These are phyloP conservation scores for Patella ulyssiponensis DNA, from an alignment of 2,888 invertebrate genomes.

Conservation along the genomic window DNA sequence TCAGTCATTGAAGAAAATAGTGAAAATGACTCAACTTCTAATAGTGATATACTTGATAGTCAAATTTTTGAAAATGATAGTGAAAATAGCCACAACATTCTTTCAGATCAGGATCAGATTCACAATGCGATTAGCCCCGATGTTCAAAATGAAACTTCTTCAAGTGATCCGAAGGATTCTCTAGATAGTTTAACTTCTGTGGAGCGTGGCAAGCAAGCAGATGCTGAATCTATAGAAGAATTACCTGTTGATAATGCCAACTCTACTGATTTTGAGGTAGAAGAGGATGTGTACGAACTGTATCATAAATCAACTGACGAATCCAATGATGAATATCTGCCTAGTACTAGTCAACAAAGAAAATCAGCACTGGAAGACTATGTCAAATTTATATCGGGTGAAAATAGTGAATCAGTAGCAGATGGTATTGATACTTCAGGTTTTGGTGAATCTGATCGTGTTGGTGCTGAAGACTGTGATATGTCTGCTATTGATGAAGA, in stretches of 20 bases:
- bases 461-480: not conserved
- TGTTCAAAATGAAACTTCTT: not conserved
- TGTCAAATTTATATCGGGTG: conserved; percentile 19
- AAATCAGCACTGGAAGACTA: conserved; percentile 15
- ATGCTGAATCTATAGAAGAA: not conserved
- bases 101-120: not conserved
- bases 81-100: not conserved
- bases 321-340: not conserved
- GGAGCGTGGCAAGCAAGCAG: not conserved
- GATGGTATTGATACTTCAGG: not conserved
- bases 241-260: not conserved
- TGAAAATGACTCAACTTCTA: not conserved
- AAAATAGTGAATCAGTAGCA: conserved; percentile 13
- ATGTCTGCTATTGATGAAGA: no score
- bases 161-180: not conserved
- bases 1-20: not conserved
- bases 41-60: not conserved
- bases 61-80: not conserved
- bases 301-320: not conserved
- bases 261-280: not conserved
- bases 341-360: conserved; percentile 2
- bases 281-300: conserved; percentile 12
- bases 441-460: not conserved
- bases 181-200: not conserved
- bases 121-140: not conserved